Evolutionary conservation across 2,888 invertebrate species (phyloP).

Genomic region (Crocallis elinguaria): DNA sequence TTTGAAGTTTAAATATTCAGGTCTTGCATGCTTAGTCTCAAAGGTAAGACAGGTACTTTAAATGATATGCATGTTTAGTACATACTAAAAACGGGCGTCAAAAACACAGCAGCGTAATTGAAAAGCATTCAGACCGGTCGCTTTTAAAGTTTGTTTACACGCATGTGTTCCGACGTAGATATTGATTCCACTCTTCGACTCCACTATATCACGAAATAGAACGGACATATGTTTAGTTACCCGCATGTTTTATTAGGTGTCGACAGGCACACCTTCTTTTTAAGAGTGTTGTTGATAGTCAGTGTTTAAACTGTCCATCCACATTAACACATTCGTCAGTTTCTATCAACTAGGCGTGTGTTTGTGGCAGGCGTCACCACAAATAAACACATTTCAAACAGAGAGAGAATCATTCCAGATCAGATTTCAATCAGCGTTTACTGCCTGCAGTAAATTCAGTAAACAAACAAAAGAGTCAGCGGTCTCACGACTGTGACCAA

Average conservation of each 20-base stretch:
- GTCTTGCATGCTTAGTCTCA: too few relatives aligned
- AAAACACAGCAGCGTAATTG: background rate
- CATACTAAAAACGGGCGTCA: background rate
- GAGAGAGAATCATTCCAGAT: conserved; percentile 6
- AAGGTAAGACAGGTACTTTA: too few relatives aligned
- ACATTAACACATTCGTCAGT: conserved; percentile 1
- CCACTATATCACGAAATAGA: conserved; percentile 15
- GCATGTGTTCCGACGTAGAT: conserved; percentile 1
- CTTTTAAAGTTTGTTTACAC: conserved; percentile 18
- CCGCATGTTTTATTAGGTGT: conserved; percentile 19
- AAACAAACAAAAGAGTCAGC: conserved; percentile 14
- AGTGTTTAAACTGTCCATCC: conserved; percentile 13
- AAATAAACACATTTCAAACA: conserved; percentile 14
- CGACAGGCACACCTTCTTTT: conserved; percentile 16
- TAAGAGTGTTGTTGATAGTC: conserved; percentile 11
- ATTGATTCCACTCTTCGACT: too few relatives aligned
- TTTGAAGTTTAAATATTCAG: too few relatives aligned
- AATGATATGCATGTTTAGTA: too few relatives aligned
- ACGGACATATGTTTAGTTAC: conserved; percentile 18
- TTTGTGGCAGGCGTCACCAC: conserved; percentile 7
- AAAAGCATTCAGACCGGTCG: conserved; percentile 1
- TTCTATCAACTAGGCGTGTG: conserved; percentile 12
- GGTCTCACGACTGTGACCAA: background rate
- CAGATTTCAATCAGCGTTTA: conserved; percentile 3
- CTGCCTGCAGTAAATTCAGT: background rate